Evolutionary conservation across 1,140 invertebrate genomes (phyloP).

Genomic region (Aradophagus sp.): DNA sequence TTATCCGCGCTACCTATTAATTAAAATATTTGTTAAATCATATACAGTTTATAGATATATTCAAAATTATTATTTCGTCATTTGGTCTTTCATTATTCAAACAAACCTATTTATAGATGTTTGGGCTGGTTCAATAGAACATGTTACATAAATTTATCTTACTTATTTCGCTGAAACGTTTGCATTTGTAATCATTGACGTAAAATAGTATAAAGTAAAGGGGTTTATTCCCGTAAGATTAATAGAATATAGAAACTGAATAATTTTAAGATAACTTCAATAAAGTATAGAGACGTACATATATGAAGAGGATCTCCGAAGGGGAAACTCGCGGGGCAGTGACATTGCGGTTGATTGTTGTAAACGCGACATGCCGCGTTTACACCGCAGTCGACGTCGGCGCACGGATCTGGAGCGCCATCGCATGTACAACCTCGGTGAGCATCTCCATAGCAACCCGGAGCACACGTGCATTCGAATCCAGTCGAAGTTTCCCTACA

Average conservation of each 20-base stretch:
- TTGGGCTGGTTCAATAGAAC: too few relatives aligned
- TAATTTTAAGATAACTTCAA: too few relatives aligned
- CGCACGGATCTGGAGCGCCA: constrained; percentile 78
- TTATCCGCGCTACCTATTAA: constrained; percentile 79
- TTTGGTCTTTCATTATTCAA: too few relatives aligned
- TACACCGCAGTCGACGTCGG: constrained; percentile 83
- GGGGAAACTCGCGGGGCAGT: constrained; percentile 86
- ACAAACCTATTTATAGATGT: too few relatives aligned
- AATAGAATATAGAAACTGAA: too few relatives aligned
- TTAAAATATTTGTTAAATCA: neutral
- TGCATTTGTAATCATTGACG: too few relatives aligned
- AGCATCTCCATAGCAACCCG: constrained; percentile 88
- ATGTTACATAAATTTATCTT: too few relatives aligned
- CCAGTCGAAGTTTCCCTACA: constrained; percentile 82
- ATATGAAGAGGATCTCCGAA: constrained; percentile 88
- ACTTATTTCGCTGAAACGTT: too few relatives aligned
- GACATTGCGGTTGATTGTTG: constrained; percentile 83
- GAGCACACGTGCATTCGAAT: constrained; percentile 85
- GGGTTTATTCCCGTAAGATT: too few relatives aligned
- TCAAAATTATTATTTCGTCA: too few relatives aligned
- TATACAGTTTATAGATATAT: too few relatives aligned
- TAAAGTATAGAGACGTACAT: constrained; percentile 79
- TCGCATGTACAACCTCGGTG: constrained; percentile 86
- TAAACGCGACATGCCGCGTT: constrained; percentile 86
- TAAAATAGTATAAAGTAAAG: too few relatives aligned